A percentile compares a stretch with the other conserved stretches of the same genome.
Conservation (phyloP, 2,888 invertebrate species). For the Cheilosia vernalis region DNA sequence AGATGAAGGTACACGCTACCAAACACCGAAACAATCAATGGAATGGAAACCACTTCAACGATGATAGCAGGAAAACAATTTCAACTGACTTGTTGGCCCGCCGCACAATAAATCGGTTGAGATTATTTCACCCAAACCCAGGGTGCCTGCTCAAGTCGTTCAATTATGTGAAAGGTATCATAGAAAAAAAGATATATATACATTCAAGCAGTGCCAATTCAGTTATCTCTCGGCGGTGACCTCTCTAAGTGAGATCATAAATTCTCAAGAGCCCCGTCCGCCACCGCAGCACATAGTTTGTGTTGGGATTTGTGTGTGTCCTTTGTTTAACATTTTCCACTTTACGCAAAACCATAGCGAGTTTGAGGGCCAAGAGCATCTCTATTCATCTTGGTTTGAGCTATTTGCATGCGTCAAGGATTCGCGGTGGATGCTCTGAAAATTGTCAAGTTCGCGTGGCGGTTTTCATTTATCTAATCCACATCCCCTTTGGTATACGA, state of each 20-base stretch:
- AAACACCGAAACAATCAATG: slow-evolving; percentile 20
- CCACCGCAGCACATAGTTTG: neutral
- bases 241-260: slow-evolving; percentile 50
- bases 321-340: slow-evolving; percentile 61
- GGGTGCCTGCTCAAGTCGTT: slow-evolving; percentile 29
- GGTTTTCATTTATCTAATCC: slow-evolving; percentile 67
- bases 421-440: slow-evolving; percentile 35
- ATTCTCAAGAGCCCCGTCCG: slow-evolving; percentile 22
- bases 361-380: slow-evolving; percentile 35
- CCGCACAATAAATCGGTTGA: slow-evolving; percentile 37
- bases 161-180: slow-evolving; percentile 35
- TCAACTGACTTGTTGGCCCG: slow-evolving; percentile 7
- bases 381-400: slow-evolving; percentile 49
- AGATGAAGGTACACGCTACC: slow-evolving; percentile 8
- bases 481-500: slow-evolving; percentile 46
- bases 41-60: slow-evolving; percentile 14
- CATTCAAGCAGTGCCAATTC: slow-evolving; percentile 60
- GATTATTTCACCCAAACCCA: slow-evolving; percentile 35
- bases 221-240: slow-evolving; percentile 47
- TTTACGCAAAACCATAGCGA: slow-evolving; percentile 36
- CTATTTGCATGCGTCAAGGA: slow-evolving; percentile 72
- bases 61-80: slow-evolving; percentile 5
- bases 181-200: neutral
- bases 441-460: slow-evolving; percentile 71
- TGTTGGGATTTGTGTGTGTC: slow-evolving; percentile 6